Evolutionary conservation across 2,888 invertebrate species (phyloP), one percentile per base, ranked within the genome.

Genomic region (Malthinus seriepunctatus): DNA sequence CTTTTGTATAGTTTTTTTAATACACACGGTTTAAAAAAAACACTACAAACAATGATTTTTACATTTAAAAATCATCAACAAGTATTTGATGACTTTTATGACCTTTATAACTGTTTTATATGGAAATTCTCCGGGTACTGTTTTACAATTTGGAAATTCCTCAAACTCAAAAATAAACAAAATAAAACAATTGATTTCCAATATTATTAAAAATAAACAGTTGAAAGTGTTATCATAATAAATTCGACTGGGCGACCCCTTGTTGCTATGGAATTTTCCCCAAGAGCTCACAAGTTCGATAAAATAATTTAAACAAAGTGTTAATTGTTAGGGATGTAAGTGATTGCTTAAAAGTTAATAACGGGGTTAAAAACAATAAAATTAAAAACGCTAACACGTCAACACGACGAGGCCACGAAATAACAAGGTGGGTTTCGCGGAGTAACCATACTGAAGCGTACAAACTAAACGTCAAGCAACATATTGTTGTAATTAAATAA

Each of bases 341-440:
- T 45, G 50, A 60, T 50, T 48, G 34, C 38, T 42, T n/a, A 6
- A 31, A 42, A 49, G 39, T 42, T 42, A 42, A n/a, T 12, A 42
- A 42, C 12, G 47, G 35, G 54, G 51, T 56, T 64, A 67, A 64
- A 56, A 64, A 65, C 63, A 63, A 67, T 66, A 67, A 67, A 67
- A 63, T 62, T 60, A 60, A 59, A 32, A 56, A 23, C 34, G 46
- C 39, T 32, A 61, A 67, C 64, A 65, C 67, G 67, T 69, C 65
- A 64, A 65, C 63, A 67, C 71, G 71, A 73, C 71, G 73, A 72
- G 72, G 72, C 71, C 72, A 73, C 67, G 65, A 68, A 45, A 55
- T 23, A 64, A 62, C 67, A 68, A 70, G 71, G 70, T 70, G 60
- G 59, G 62, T 65, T 62, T 62, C 62, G 55, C 48, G 60, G 58